Percentiles rank a stretch among this genome's conserved stretches.
phyloP scores from a whole-genome alignment of 35 echinoderm and acorn worm species.

The Acanthaster planci region DNA sequence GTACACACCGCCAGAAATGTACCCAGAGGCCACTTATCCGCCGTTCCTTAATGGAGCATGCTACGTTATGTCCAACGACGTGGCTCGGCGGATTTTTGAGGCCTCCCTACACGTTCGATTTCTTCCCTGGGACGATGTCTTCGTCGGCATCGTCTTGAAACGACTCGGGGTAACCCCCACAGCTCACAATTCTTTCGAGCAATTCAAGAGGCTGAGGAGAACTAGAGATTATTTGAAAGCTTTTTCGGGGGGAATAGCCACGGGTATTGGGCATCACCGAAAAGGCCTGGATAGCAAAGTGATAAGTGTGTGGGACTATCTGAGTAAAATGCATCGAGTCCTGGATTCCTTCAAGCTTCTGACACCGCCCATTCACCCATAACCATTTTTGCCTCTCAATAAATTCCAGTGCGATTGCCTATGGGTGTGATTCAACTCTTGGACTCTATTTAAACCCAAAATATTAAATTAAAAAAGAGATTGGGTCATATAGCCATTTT shows the following conservation, averaged over 20 bases:
- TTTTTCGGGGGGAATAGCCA: conserved; percentile 3
- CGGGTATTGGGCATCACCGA: not conserved
- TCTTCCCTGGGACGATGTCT: conserved; percentile 64
- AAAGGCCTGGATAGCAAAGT: conserved; percentile 3
- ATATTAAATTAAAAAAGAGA: no score
- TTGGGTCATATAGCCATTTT: no score
- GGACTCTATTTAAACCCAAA: no score
- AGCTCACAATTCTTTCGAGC: not conserved
- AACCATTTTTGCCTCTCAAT: no score
- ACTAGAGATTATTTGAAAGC: not conserved
- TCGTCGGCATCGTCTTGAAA: conserved; percentile 48
- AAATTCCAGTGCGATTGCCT: no score
- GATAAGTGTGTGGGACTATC: conserved; percentile 8
- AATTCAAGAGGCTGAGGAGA: not conserved
- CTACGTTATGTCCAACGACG: conserved; percentile 56
- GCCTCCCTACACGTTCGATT: conserved; percentile 27
- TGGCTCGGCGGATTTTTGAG: conserved; percentile 23
- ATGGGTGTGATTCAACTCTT: no score
- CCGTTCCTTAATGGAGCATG: conserved; percentile 42
- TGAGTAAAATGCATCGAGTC: not conserved
- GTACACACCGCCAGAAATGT: conserved; percentile 50
- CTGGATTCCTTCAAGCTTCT: not conserved
- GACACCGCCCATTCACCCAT: no score
- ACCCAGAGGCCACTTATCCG: conserved; percentile 48
- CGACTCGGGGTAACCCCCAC: conserved; percentile 23